Base-by-base conservation (phyloP, 2,888 invertebrate genomes). In the Calliscelio sp. region DNA sequence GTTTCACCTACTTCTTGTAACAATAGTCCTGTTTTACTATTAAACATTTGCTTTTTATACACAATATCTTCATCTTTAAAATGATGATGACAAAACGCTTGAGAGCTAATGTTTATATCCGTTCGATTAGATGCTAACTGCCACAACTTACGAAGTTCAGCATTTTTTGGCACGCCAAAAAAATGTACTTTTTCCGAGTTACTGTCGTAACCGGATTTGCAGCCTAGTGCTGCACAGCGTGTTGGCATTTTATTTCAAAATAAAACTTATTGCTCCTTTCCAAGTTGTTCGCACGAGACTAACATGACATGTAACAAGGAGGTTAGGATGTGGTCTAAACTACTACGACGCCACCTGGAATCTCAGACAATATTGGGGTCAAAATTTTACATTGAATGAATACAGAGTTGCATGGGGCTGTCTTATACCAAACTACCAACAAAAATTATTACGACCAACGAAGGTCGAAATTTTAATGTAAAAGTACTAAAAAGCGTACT, bases 1-100 rank as follows among this genome's bases (percentile, higher is more conserved):
- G 18, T 35, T 16, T 25, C n/a, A 68, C 53, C 16, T 68, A 68
- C 53, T 53, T 68, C 68, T 68, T 68, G 53, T 10, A 68, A 1
- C 32, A 68, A 32, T 53, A 35, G 35, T 68, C 68, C 68, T 1
- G 25, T 38, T 20, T 68, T 68, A 38, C 35, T 57, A 35, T 68
- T 53, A 68, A 53, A 35, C 51, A 68, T 32, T 20, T 38, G 35
- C 14, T 41, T 41, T 7, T 41, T 41, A 3, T 11, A 46, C 18
- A 46, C 16, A 18, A 46, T 46, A 46, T 46, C 46, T 16, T 46
- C 20, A 18, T 46, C 20, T 20, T 46, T 46, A 18, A 46, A 46
- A 46, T 46, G 46, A 18, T 18, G 4, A 18, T 46, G 46, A 18
- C 46, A 46, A 18, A 46, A 46, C 18, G 46, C 46, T 46, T 20